phyloP scores from a whole-genome alignment of 2,888 invertebrate species.

The Luperina nickerlii region DNA sequence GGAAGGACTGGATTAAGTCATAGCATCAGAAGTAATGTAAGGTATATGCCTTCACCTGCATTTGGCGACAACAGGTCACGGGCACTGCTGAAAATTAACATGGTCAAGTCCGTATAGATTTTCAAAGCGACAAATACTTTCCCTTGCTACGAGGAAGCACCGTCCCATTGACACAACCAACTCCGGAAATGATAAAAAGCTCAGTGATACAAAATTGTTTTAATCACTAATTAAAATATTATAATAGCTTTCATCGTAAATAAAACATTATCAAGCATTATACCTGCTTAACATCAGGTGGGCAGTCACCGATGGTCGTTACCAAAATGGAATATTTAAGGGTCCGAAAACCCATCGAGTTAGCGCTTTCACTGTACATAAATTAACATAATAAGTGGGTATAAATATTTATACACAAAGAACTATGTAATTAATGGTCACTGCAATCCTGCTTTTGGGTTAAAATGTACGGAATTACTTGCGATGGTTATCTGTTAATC shows the following conservation, averaged over 20 bases:
- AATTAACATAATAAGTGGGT: constrained; percentile 78
- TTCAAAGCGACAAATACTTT: background rate
- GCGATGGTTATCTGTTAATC: constrained; percentile 75
- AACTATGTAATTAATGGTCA: constrained; percentile 78
- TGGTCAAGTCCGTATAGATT: background rate
- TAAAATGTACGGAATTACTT: constrained; percentile 78
- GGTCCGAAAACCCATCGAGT: constrained; percentile 68
- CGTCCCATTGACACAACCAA: background rate
- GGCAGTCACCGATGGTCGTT: constrained; percentile 35
- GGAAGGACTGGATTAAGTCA: background rate
- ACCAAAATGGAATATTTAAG: constrained; percentile 57
- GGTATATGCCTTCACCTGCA: background rate
- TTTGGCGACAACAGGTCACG: background rate
- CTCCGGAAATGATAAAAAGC: constrained; percentile 30
- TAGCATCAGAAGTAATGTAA: background rate
- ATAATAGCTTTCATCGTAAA: constrained; percentile 61
- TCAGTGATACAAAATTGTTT: constrained; percentile 36
- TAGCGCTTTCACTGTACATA: constrained; percentile 87
- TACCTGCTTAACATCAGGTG: constrained; percentile 34
- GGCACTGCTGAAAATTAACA: background rate
- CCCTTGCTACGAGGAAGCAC: background rate
- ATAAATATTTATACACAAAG: constrained; percentile 74
- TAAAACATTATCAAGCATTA: constrained; percentile 55
- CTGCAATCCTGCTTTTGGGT: constrained; percentile 76
- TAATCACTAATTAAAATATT: constrained; percentile 61